A percentile compares a stretch with the other conserved stretches of the same genome.
phyloP scores from a whole-genome alignment of 92 coral and sea anemone species.

The Diadumene lineata region DNA sequence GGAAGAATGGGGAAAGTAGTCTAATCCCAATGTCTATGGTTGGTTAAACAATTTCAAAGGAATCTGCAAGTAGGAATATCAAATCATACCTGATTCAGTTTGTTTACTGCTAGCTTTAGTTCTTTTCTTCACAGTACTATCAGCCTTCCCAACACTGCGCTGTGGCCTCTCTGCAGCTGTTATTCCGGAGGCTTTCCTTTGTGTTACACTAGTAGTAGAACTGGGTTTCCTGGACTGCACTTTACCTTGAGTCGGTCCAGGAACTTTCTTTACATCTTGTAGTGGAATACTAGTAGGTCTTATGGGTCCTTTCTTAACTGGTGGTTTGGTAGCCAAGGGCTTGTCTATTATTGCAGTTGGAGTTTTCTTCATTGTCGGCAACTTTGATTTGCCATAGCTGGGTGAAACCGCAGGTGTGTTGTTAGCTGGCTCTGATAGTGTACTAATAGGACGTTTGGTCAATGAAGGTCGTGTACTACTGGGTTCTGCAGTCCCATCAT shows the following conservation, averaged over 20 bases:
- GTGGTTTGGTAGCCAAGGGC: constrained; percentile 12
- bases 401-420: constrained; percentile 12
- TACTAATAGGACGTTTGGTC: constrained; percentile 37
- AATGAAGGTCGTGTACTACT: constrained; percentile 20
- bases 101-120: not conserved
- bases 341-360: not conserved
- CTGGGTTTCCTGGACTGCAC: not conserved
- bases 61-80: not conserved
- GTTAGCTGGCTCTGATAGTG: constrained; percentile 20
- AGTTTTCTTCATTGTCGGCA: constrained; percentile 23
- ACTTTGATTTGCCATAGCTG: constrained; percentile 20
- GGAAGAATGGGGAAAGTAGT: no score
- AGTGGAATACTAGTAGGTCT: constrained; percentile 11
- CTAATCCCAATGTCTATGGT: no score
- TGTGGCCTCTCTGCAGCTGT: constrained; percentile 13
- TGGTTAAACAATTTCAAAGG: no score
- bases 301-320: not conserved
- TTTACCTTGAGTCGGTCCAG: constrained; percentile 2
- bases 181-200: constrained; percentile 1
- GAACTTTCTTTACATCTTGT: not conserved
- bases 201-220: not conserved
- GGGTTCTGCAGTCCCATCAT: constrained; percentile 3
- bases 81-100: not conserved
- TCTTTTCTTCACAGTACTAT: not conserved
- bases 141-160: not conserved